Base-by-base conservation (phyloP, 2,888 invertebrate genomes). In the Gari tellinella region DNA sequence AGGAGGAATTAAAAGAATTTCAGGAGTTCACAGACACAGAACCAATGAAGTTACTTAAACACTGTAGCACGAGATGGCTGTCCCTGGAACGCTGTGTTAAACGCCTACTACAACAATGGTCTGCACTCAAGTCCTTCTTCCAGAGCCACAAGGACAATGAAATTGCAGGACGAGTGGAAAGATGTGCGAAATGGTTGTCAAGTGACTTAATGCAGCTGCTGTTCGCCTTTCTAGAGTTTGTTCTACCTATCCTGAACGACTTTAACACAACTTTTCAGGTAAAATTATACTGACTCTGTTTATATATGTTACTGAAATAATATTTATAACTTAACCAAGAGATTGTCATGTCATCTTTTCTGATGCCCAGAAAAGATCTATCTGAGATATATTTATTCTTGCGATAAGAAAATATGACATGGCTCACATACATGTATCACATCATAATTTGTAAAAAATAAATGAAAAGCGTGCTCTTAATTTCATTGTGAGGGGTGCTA, bases 201-300 rank as follows among this genome's bases (percentile, higher is more conserved):
- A 40, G 55, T 38, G 57, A n/a, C 2, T 37, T 61, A 19, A 23
- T 61, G 45, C 17, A 45, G 0, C 43, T 77, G 41, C 60, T 63
- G 21, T 72, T 45, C 53, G 48, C 53, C 10, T 77, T 68, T 37
- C 48, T 74, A 2, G 12, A 45, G 1, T 73, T 64, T 52, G 72
- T 75, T 14, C 14, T 80, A 25, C 55, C 19, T 5, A 52, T 48
- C 21, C 37, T 76, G 43, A 64, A 65, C 25, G 62, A 80, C n/a
- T 80, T 80, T 51, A 74, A 77, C 61, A 72, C 77, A 8, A 56
- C 55, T 1, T 74, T 77, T 25, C 76, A 76, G 56, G 76, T 60
- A 62, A n/a, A 17, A 7, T 31, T 31, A n/a, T n/a, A n/a, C n/a
- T n/a, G n/a, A n/a, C n/a, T n/a, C n/a, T n/a, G n/a, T n/a, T n/a